Base-by-base conservation (phyloP, 1,140 invertebrate species). In the Ostrea edulis region DNA sequence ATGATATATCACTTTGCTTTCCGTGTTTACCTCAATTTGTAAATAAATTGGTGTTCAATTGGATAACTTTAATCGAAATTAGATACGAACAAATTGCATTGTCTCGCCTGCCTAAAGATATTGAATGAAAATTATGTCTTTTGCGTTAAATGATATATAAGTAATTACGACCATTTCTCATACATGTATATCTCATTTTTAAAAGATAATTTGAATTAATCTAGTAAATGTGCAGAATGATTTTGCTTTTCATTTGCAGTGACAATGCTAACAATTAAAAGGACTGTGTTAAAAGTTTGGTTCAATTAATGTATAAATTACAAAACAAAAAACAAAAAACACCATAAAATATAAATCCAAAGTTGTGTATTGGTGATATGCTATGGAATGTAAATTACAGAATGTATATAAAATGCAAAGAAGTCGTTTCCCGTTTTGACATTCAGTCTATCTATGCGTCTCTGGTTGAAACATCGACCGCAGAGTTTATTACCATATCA, bases 381-480 rank as follows among this genome's bases (percentile, higher is more conserved):
- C 14, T 58, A 20, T 58, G 55, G 14, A 58, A 4, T 58, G 8
- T 58, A 14, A 58, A n/a, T n/a, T n/a, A n/a, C n/a, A n/a, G n/a
- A n/a, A n/a, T n/a, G 14, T 17, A 20, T 58, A 58, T 14, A 58
- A 58, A 17, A 58, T 17, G 55, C 55, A 58, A 4, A 71, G 7
- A 58, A 58, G 55, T 58, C 55, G 55, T 11, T 20, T 14, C 14
- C 3, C 20, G 55, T 17, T 17, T 55, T 58, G 55, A 58, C 55
- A 58, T 29, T 71, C 68, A 35, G 68, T 25, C 22, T 29, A 71
- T 14, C 14, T 71, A 8, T 25, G 22, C 68, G 68, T 29, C 68
- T 71, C 22, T 25, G 25, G 25, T 71, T 71, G 68, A 71, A 71
- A 71, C 68, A 71, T 71, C 68, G 68, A 71, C 68, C 68, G 68